These are phyloP conservation scores for Neocrepidodera transversa DNA, from an alignment of 2,888 invertebrate genomes.

Conservation along the genomic window DNA sequence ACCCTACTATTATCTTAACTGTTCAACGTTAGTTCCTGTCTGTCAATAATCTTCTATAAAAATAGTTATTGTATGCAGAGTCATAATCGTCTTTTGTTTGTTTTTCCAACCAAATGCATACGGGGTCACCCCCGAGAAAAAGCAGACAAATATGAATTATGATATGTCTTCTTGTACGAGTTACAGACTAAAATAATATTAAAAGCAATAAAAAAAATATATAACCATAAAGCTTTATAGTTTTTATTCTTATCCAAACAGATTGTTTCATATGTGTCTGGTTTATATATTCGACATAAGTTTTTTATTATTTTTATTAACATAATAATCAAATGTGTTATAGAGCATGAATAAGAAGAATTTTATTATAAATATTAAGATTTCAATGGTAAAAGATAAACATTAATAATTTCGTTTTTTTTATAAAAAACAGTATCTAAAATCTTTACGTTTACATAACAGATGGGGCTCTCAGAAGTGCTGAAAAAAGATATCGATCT, in stretches of 20 bases:
- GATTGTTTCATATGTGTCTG: slow-evolving; percentile 9
- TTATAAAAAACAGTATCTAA: background rate
- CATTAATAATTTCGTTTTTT: no score
- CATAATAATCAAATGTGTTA: slow-evolving; percentile 4
- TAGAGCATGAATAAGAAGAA: background rate
- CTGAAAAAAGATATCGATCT: slow-evolving; percentile 21
- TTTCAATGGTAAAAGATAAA: no score
- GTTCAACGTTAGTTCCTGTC: background rate
- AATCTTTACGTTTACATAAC: background rate
- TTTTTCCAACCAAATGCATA: slow-evolving; percentile 9
- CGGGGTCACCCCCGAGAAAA: slow-evolving; percentile 14
- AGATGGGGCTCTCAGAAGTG: slow-evolving; percentile 12
- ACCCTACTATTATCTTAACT: background rate
- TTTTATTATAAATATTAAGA: background rate
- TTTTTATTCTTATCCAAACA: slow-evolving; percentile 12
- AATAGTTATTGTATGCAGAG: slow-evolving; percentile 4
- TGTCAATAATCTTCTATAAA: background rate
- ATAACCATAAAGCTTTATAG: slow-evolving; percentile 7
- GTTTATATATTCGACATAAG: slow-evolving; percentile 1
- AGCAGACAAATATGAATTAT: slow-evolving; percentile 11
- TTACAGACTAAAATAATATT: slow-evolving; percentile 18
- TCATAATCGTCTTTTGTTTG: slow-evolving; percentile 14
- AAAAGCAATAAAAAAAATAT: slow-evolving; percentile 12
- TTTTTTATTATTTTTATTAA: slow-evolving; percentile 11
- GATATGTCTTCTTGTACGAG: slow-evolving; percentile 4